Evolutionary conservation across 1,140 invertebrate genomes (phyloP).

Genomic region (Meloidogyne exigua): DNA sequence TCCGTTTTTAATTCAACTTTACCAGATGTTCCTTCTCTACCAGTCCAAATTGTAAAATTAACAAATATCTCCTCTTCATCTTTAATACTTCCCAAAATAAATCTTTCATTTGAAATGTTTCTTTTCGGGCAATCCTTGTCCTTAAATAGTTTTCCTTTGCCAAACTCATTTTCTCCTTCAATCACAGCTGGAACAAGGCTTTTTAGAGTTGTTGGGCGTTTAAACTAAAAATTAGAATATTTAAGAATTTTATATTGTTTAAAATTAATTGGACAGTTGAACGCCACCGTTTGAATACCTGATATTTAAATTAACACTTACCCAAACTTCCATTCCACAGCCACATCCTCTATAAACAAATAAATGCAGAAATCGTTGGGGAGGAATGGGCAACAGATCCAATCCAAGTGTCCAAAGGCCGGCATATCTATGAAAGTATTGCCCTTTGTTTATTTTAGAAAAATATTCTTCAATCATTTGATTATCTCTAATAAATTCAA

Average conservation of each 20-base stretch:
- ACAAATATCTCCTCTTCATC: neutral
- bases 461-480: no score
- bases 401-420: constrained; percentile 19
- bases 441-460: no score
- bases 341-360: neutral
- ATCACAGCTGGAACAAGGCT: neutral
- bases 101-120: neutral
- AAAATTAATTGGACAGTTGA: no score
- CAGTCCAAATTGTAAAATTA: neutral
- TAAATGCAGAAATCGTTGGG: neutral
- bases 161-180: neutral
- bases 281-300: no score
- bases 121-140: neutral
- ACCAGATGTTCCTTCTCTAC: neutral
- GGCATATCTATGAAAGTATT: neutral
- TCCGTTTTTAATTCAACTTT: neutral
- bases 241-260: no score
- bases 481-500: no score
- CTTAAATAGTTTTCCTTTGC: neutral
- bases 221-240: neutral
- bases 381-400: neutral
- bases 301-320: no score
- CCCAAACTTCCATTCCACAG: constrained; percentile 10
- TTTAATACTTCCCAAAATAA: neutral
- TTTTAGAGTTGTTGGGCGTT: neutral